Evolutionary conservation across 2,113 vertebrate genomes (phyloP).

Genomic region (Pseudorectes ferrugineus): DNA sequence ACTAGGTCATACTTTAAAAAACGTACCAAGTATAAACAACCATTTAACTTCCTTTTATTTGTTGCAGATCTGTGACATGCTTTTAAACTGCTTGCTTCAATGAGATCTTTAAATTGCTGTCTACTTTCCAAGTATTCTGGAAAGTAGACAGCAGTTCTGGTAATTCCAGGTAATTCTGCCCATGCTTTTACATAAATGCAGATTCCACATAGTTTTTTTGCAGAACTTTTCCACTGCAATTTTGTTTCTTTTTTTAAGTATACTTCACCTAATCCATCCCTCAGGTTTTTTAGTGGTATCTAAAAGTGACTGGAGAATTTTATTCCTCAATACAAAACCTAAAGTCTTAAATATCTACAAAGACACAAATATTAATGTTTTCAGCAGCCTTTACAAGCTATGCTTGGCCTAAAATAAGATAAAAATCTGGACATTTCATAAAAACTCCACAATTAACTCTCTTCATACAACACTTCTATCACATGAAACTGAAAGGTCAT

Average conservation of each 20-base stretch:
- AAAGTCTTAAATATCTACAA: background rate
- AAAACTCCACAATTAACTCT: background rate
- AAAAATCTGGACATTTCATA: background rate
- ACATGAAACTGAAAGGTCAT: background rate
- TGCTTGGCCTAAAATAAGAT: background rate
- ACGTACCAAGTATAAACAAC: background rate
- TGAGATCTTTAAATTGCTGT: constrained; percentile 53
- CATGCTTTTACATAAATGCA: background rate
- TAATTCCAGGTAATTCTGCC: constrained; percentile 7
- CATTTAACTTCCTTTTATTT: constrained; percentile 58
- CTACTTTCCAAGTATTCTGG: constrained; percentile 46
- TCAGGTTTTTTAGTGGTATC: background rate
- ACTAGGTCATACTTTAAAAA: background rate
- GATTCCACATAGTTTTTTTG: background rate
- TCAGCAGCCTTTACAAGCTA: background rate
- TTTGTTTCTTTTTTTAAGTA: background rate
- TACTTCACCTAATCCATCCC: background rate
- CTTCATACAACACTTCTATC: background rate
- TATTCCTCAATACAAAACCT: background rate
- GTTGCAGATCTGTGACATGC: constrained; percentile 47
- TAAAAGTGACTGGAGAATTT: background rate
- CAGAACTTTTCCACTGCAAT: background rate
- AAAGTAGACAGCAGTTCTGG: background rate
- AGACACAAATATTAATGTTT: background rate
- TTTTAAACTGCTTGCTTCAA: constrained; percentile 63